These are phyloP conservation scores for Xenopus tropicalis DNA, from an alignment of 2,113 vertebrate genomes.

Conservation along the genomic window UCB_Xtro_10.0 CM004451.2:84984501-84985000, in stretches of 20 bases:
- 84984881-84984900: too few relatives aligned
- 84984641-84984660: conserved; percentile 70
- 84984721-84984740: conserved; percentile 61
- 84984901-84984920: too few relatives aligned
- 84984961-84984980: too few relatives aligned
- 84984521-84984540: conserved; percentile 59
- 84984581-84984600: conserved; percentile 54
- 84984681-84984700: conserved; percentile 80
- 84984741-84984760: conserved; percentile 78
- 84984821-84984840: conserved; percentile 66
- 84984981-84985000: too few relatives aligned
- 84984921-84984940: too few relatives aligned
- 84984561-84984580: conserved; percentile 68
- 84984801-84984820: conserved; percentile 69
- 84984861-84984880: too few relatives aligned
- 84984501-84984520: fast-evolving
- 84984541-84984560: conserved; percentile 73
- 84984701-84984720: conserved; percentile 62
- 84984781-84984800: conserved; percentile 82
- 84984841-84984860: too few relatives aligned
- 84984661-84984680: conserved; percentile 76
- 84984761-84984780: conserved; percentile 72
- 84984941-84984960: too few relatives aligned
- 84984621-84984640: conserved; percentile 50
- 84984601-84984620: conserved; percentile 55